These are phyloP conservation scores for Cyclophora punctaria DNA, from an alignment of 2,888 invertebrate genomes.

Conservation along the genomic window DNA sequence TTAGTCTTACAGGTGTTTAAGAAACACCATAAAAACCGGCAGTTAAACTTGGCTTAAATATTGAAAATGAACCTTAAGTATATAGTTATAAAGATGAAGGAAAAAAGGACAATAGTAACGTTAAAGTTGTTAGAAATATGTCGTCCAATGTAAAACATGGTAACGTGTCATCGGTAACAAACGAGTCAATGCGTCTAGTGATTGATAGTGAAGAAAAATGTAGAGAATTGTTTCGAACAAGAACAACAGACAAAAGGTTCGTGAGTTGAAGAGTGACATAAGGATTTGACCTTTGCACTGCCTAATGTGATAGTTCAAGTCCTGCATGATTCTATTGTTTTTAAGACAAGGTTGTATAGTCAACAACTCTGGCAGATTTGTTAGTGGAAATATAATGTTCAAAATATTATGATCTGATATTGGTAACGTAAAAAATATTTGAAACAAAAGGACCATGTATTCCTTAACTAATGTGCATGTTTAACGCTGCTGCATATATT, in stretches of 20 bases:
- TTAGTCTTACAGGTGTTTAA: conserved; percentile 17
- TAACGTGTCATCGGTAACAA: conserved; percentile 17
- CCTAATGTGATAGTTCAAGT: conserved; percentile 18
- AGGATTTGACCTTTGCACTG: conserved; percentile 18
- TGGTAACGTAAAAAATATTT: too few relatives aligned
- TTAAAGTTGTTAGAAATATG: conserved; percentile 12
- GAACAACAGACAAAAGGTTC: conserved; percentile 14
- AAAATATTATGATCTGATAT: too few relatives aligned
- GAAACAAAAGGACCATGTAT: too few relatives aligned
- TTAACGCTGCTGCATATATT: too few relatives aligned
- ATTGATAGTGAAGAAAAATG: conserved; percentile 19
- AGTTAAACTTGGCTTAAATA: too few relatives aligned
- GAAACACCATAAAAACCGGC: too few relatives aligned
- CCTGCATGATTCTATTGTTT: conserved; percentile 3
- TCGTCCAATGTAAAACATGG: conserved; percentile 16
- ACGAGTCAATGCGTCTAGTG: conserved; percentile 18
- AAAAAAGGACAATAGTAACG: not conserved
- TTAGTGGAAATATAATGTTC: too few relatives aligned
- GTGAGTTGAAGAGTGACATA: conserved; percentile 14
- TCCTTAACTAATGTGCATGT: too few relatives aligned
- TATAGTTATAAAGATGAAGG: too few relatives aligned
- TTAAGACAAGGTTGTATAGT: not conserved
- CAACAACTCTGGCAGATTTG: too few relatives aligned
- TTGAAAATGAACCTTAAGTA: too few relatives aligned
- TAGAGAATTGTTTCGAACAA: conserved; percentile 11